Evolutionary conservation across 2,113 vertebrate species (phyloP).

Genomic region (Varanus salvator): DNA sequence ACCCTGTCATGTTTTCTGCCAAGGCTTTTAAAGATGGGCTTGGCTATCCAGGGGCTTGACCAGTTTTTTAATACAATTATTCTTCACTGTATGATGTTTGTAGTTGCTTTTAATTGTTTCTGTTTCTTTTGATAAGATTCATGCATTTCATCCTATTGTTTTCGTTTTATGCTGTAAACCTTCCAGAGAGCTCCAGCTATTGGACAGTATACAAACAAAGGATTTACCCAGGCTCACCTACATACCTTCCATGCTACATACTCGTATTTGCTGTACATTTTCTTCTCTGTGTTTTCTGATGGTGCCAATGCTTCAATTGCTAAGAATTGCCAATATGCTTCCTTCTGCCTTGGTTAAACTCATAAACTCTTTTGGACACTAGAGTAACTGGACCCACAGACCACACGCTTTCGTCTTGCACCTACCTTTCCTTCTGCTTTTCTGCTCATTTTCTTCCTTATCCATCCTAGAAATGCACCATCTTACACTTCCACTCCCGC

Average conservation of each 20-base stretch:
- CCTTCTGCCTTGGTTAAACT: not conserved
- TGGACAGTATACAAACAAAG: too few relatives aligned
- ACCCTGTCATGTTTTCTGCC: too few relatives aligned
- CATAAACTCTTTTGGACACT: not conserved
- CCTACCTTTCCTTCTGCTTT: slow-evolving; percentile 11
- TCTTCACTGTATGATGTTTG: too few relatives aligned
- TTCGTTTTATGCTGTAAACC: too few relatives aligned
- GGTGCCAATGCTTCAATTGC: not conserved
- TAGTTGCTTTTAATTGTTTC: too few relatives aligned
- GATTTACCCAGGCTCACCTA: not conserved
- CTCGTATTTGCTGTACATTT: not conserved
- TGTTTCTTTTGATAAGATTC: too few relatives aligned
- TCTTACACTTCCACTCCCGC: slow-evolving; percentile 10
- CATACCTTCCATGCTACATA: not conserved
- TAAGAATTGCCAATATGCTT: not conserved
- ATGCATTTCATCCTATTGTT: too few relatives aligned
- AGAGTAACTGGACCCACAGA: slow-evolving; percentile 4
- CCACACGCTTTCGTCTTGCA: slow-evolving; percentile 14
- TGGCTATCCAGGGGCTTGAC: too few relatives aligned
- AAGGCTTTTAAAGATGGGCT: too few relatives aligned
- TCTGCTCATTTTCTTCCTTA: slow-evolving; percentile 18
- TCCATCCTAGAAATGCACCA: not conserved
- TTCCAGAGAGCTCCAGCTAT: too few relatives aligned
- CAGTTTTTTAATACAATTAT: too few relatives aligned
- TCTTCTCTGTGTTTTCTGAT: not conserved